Conservation (phyloP, 2,888 invertebrate genomes). For the Apeira syringaria region DNA sequence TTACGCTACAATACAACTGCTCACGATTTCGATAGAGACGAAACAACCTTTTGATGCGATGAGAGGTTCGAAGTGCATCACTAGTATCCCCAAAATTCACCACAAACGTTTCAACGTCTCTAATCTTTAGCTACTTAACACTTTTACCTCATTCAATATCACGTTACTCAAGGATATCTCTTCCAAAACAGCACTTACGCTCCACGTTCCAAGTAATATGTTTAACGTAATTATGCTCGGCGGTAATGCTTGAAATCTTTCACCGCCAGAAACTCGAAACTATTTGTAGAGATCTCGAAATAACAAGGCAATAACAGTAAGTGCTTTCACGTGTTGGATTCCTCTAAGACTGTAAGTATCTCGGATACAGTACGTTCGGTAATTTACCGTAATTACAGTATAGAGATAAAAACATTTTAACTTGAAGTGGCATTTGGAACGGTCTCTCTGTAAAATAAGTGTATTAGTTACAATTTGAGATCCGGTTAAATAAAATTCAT, state of each 20-base stretch:
- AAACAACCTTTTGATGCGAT: too few relatives aligned
- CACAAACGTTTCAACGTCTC: background rate
- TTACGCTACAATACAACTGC: too few relatives aligned
- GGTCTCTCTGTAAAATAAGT: background rate
- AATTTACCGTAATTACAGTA: slow-evolving; percentile 21
- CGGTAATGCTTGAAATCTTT: slow-evolving; percentile 19
- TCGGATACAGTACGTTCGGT: slow-evolving; percentile 11
- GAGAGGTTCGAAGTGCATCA: too few relatives aligned
- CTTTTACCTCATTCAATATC: slow-evolving; percentile 20
- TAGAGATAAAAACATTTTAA: slow-evolving; percentile 18
- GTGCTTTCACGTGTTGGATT: slow-evolving; percentile 22
- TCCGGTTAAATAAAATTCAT: too few relatives aligned
- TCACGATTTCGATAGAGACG: too few relatives aligned
- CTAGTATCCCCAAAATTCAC: too few relatives aligned
- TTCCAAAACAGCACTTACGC: slow-evolving; percentile 15
- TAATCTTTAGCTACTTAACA: slow-evolving; percentile 7
- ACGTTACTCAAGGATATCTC: slow-evolving; percentile 15
- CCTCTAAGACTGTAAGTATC: slow-evolving; percentile 16
- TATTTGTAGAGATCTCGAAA: slow-evolving; percentile 21
- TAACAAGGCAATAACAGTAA: slow-evolving; percentile 24
- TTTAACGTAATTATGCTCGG: slow-evolving; percentile 17
- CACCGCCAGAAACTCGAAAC: slow-evolving; percentile 20
- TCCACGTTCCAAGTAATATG: slow-evolving; percentile 10
- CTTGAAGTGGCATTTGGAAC: slow-evolving; percentile 14
- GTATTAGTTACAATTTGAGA: too few relatives aligned